Evolutionary conservation across 2,113 vertebrate species (phyloP).

Genomic region (Dendrocopos noguchii): DNA sequence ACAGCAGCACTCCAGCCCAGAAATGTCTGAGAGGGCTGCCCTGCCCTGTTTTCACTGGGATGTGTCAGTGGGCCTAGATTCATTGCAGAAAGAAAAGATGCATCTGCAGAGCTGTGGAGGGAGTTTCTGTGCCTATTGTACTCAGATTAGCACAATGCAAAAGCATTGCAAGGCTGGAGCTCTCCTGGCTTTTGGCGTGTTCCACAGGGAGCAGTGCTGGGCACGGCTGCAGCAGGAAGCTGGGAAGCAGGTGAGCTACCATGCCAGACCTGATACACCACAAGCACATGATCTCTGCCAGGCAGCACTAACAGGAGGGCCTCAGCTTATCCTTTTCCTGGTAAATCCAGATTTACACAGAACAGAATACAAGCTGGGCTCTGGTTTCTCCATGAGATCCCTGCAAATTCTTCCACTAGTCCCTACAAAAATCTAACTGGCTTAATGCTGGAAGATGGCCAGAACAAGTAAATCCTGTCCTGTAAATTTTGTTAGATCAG

Average conservation of each 20-base stretch:
- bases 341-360: neutral
- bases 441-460: neutral
- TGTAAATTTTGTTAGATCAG: neutral
- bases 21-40: constrained; percentile 24
- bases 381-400: neutral
- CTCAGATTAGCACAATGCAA: neutral
- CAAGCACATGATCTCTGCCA: neutral
- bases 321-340: neutral
- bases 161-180: neutral
- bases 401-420: neutral
- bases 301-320: neutral
- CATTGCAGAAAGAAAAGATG: neutral
- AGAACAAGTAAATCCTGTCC: neutral
- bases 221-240: neutral
- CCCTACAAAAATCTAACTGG: neutral
- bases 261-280: too few relatives aligned
- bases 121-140: neutral
- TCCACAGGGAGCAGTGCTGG: neutral
- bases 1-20: constrained; percentile 7
- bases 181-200: accelerated
- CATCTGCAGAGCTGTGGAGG: neutral
- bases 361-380: neutral
- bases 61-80: constrained; percentile 6
- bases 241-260: neutral
- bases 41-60: constrained; percentile 43